Base-by-base conservation (phyloP, 2,888 invertebrate species). In the Camptogramma bilineatum region DNA sequence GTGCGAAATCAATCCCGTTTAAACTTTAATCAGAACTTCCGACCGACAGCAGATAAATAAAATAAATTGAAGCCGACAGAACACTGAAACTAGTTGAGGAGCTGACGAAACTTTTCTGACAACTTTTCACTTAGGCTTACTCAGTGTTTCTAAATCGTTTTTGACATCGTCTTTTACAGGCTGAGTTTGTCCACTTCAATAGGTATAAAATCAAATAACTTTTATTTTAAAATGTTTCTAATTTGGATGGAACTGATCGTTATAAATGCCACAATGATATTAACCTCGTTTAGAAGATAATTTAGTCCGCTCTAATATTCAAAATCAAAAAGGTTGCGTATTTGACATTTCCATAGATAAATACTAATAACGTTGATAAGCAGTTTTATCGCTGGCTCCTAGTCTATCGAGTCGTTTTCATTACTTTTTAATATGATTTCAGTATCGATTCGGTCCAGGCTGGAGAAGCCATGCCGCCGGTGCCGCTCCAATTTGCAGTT, bases 21-120 rank as follows among this genome's bases (percentile, higher is more conserved):
- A 34, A 31, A 34, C 34, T 52, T 34, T 52, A 18, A 52, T 52
- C 18, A 52, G 47, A 21, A 31, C 28, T 52, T 31, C 51, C 52
- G 16, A 34, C 16, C 17, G 13, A 31, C 2, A 31, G 16, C 4
- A 52, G 31, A 52, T 52, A 34, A 31, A 34, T 52, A 31, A 18
- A 52, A 34, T 17, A 31, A 52, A 16, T 52, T 16, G 31, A 52
- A 17, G 51, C 5, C 51, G n/a, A n/a, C 39, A 28, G n/a, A 28
- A n/a, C 24, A 13, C 28, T 51, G 28, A 17, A 51, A 16, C 52
- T 34, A 34, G 52, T 18, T 4, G 9, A 10, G 18, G 34, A 52
- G 52, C 2, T 5, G 3, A 4, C 8, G 17, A 34, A 3, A 18
- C 18, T 17, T 28, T 34, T 16, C 31, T 17, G 4, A 34, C 31